Evolutionary conservation across 2,113 vertebrate genomes (phyloP).

Genomic region (Cichladusa arquata): DNA sequence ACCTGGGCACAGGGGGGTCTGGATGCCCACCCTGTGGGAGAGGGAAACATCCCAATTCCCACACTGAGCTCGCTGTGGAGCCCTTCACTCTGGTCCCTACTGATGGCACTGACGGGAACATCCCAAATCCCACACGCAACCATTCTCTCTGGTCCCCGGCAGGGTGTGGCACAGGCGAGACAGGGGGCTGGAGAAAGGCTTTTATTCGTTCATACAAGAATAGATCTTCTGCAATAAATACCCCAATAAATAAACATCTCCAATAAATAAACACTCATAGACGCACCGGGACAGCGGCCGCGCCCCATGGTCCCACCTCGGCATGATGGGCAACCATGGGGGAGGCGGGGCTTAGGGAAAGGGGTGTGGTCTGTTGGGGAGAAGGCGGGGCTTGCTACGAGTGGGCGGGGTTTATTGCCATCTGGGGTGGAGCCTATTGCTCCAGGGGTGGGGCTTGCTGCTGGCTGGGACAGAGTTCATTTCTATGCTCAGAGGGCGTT

Average conservation of each 20-base stretch:
- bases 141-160: background rate
- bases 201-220: slow-evolving; percentile 83
- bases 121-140: fast-evolving
- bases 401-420: background rate
- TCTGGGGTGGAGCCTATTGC: background rate
- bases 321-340: background rate
- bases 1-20: fast-evolving
- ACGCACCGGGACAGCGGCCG: slow-evolving; percentile 60
- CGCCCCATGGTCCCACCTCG: background rate
- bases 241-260: slow-evolving; percentile 82
- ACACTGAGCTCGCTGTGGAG: background rate
- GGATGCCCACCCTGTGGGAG: too few species aligned
- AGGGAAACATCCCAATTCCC: too few species aligned
- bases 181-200: slow-evolving; percentile 66
- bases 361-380: background rate
- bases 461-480: background rate
- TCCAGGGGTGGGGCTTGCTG: background rate
- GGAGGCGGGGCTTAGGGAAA: background rate
- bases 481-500: background rate
- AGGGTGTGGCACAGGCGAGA: fast-evolving
- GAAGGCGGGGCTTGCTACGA: background rate
- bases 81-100: fast-evolving
- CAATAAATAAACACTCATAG: slow-evolving; percentile 82
- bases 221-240: slow-evolving; percentile 86
- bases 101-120: too few species aligned